phyloP scores from a whole-genome alignment of 30 jellyfish, hydroid and myxozoan genomes.

The Aurelia aurita region DNA sequence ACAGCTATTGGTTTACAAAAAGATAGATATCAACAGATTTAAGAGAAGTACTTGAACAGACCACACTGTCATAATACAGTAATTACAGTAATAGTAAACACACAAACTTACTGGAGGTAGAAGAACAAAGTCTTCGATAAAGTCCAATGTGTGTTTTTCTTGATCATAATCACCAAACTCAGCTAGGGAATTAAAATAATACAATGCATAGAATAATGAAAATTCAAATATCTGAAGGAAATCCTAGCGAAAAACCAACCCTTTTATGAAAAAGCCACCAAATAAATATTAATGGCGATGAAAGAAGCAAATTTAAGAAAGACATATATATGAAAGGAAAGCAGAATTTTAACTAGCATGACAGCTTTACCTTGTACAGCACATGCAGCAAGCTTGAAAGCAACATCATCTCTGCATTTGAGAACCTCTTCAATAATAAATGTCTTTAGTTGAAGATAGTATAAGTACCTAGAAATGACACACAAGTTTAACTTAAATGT shows the following conservation, averaged over 20 bases:
- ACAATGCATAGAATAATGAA: not conserved
- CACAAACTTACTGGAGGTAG: constrained; percentile 70
- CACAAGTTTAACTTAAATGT: too few species aligned
- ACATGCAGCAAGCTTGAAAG: constrained; percentile 84
- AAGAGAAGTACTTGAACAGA: not conserved
- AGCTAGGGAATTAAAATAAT: constrained; percentile 55
- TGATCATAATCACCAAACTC: constrained; percentile 91
- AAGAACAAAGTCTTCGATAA: constrained; percentile 79
- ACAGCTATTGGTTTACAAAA: not conserved
- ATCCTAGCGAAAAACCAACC: too few species aligned
- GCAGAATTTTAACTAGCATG: not conserved
- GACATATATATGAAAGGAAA: not conserved
- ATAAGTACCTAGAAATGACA: constrained; percentile 76
- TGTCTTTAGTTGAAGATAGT: constrained; percentile 80
- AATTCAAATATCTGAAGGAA: too few species aligned
- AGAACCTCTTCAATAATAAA: constrained; percentile 66
- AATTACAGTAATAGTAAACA: not conserved
- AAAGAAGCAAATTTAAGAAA: not conserved
- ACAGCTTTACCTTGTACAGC: constrained; percentile 90
- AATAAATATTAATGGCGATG: too few species aligned
- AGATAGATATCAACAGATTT: not conserved
- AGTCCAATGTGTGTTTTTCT: constrained; percentile 65
- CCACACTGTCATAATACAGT: not conserved
- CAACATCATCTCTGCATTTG: constrained; percentile 77
- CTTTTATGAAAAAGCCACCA: too few species aligned